Base-by-base conservation (phyloP, 2,888 invertebrate genomes). In the Hemicrepidius hirtus region DNA sequence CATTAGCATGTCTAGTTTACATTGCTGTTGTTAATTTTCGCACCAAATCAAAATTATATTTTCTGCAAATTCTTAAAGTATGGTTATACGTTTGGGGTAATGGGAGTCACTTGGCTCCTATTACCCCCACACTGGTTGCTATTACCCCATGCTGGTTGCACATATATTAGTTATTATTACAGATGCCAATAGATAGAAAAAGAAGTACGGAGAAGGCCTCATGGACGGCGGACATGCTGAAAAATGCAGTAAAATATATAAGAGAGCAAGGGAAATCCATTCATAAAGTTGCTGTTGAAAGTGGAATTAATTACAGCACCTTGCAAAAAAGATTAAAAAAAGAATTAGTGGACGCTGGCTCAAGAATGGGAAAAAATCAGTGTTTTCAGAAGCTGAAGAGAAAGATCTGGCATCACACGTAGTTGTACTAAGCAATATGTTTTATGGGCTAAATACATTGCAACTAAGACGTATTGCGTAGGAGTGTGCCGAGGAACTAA, bases 251-350 rank as follows among this genome's bases (percentile, higher is more conserved):
- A 10, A 5, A 7, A 7, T 35, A 7, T 35, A 35, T 35, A 5
- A 10, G 10, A 7, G 5, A 10, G 35, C 35, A 35, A 35, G 35
- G 6, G 10, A 35, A 35, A 35, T n/a, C n/a, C n/a, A n/a, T n/a
- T n/a, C n/a, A n/a, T n/a, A n/a, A n/a, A n/a, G n/a, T n/a, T n/a
- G n/a, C n/a, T n/a, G n/a, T n/a, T n/a, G n/a, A 35, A 35, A 7
- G 10, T 35, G 5, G 10, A 12, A 46, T 16, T 46, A 12, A 12
- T 9, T 46, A 13, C 16, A 18, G 49, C 13, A 16, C 49, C 9
- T 16, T 46, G 49, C 49, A 46, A 18, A 16, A 13, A 46, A 46
- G 4, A 46, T n/a, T 46, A 16, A 46, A 46, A 18, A 46, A 46
- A 46, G 9, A 46, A 46, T 9, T n/a, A 46, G 49, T n/a, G n/a